These are phyloP conservation scores for Drosophila nigrodunni DNA, from an alignment of 1,140 invertebrate genomes.

Conservation along the genomic window DNA sequence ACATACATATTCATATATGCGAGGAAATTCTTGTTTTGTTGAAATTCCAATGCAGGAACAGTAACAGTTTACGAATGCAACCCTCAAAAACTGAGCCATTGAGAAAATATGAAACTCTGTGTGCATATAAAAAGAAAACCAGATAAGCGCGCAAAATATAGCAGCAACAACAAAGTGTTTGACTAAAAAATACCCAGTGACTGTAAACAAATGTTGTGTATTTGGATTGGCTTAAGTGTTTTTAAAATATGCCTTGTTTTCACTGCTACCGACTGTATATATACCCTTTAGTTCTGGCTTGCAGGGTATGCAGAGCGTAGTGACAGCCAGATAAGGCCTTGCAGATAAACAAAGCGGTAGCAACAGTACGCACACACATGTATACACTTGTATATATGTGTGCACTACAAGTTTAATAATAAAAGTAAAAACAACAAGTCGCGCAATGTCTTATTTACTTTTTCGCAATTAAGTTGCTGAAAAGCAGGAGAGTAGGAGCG, in stretches of 20 bases:
- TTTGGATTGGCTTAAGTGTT: neutral
- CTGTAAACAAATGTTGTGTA: neutral
- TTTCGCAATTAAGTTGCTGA: conserved; percentile 52
- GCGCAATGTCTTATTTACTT: conserved; percentile 41
- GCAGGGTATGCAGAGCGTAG: conserved; percentile 35
- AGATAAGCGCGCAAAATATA: conserved; percentile 77
- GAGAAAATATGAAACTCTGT: conserved; percentile 60
- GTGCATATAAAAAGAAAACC: conserved; percentile 39
- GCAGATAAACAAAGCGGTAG: conserved; percentile 71
- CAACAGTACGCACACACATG: conserved; percentile 14
- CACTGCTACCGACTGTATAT: neutral
- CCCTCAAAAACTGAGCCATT: conserved; percentile 39
- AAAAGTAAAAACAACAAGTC: conserved; percentile 51
- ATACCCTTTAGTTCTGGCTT: neutral
- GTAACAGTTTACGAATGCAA: conserved; percentile 40
- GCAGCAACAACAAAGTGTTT: conserved; percentile 18
- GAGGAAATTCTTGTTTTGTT: conserved; percentile 41
- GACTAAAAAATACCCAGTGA: conserved; percentile 17
- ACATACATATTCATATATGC: conserved; percentile 14
- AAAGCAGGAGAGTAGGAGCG: neutral
- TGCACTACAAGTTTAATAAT: conserved; percentile 57
- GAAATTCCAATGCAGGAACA: conserved; percentile 72
- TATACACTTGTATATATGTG: conserved; percentile 25
- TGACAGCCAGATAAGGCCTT: conserved; percentile 63
- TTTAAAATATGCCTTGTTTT: neutral